A percentile compares a stretch with the other conserved stretches of the same genome.
phyloP scores from a whole-genome alignment of 2,797 vertebrate species.

The Scolopax bukidnonensis region DNA sequence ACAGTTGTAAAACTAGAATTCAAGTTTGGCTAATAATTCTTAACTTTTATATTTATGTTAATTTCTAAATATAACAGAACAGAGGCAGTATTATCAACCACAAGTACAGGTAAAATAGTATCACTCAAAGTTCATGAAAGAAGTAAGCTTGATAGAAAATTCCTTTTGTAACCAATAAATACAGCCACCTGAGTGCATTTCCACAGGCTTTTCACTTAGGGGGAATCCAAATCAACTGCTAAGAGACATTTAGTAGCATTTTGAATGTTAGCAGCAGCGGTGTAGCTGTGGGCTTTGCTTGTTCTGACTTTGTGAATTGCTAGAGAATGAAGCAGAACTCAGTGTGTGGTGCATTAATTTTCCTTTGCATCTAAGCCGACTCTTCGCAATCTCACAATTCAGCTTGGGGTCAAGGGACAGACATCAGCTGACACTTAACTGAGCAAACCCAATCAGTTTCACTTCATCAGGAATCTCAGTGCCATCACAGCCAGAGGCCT shows the following conservation, averaged over 20 bases:
- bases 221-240: slow-evolving; percentile 75
- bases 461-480: slow-evolving; percentile 93
- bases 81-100: slow-evolving; percentile 78
- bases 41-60: slow-evolving; percentile 77
- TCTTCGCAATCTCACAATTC: slow-evolving; percentile 74
- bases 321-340: slow-evolving; percentile 81
- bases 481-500: slow-evolving; percentile 94
- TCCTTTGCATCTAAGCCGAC: slow-evolving; percentile 72
- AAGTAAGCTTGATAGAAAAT: slow-evolving; percentile 84
- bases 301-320: slow-evolving; percentile 78
- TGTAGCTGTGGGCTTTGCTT: slow-evolving; percentile 75
- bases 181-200: slow-evolving; percentile 90
- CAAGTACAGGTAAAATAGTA: slow-evolving; percentile 79
- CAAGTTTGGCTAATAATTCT: slow-evolving; percentile 85
- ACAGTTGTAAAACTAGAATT: slow-evolving; percentile 85
- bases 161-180: slow-evolving; percentile 84
- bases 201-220: slow-evolving; percentile 78
- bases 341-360: slow-evolving; percentile 75
- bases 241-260: slow-evolving; percentile 75
- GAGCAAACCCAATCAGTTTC: slow-evolving; percentile 97
- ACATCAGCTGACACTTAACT: slow-evolving; percentile 95
- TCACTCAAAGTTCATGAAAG: slow-evolving; percentile 79
- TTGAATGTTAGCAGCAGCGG: slow-evolving; percentile 75
- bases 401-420: slow-evolving; percentile 47
- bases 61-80: slow-evolving; percentile 80